Base-by-base conservation (phyloP, 2,888 invertebrate genomes). In the Lasioglossum lativentre region DNA sequence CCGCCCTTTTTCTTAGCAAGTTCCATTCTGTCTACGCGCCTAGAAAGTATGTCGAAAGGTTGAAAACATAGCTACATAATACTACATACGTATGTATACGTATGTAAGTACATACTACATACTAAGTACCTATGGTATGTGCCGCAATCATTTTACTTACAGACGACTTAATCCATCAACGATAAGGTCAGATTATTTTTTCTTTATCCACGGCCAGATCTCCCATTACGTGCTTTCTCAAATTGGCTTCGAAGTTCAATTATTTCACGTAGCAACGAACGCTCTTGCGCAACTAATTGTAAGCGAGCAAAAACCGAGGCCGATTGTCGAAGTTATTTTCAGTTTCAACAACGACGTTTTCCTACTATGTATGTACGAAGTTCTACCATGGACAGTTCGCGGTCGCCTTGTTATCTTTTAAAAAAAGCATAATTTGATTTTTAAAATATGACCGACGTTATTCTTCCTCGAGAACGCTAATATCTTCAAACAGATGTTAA, bases 1-100 rank as follows among this genome's bases (percentile, higher is more conserved):
- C 66, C 12, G 19, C 71, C 42, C 56, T 78, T 81, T 81, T 78
- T 78, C 71, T 63, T 12, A 4, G 56, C 19, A 30, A 30, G 63
- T 30, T 63, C 63, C 27, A 27, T 59, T 63, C 27, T 16, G 63
- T 16, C 16, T 30, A 30, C 63, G 30, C 63, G 30, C 16, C 6
- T 63, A 63, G 63, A 63, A 63, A 63, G 30, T 63, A 30, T 30
- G 30, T 63, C 63, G 30, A 30, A 30, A 63, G 63, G 16, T 63
- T 30, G 30, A 8, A 63, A 30, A 63, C 5, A 2, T 2, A 63
- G 27, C n/a, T 27, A 16, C 16, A 56, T n/a, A n/a, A n/a, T n/a
- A n/a, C n/a, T n/a, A n/a, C n/a, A n/a, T n/a, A n/a, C n/a, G n/a
- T n/a, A n/a, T n/a, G n/a, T n/a, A n/a, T n/a, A n/a, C n/a, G n/a